A percentile compares a stretch with the other conserved stretches of the same genome.
Evolutionary conservation across 2,888 invertebrate genomes (phyloP).

Genomic region (Lasioglossum morio): DNA sequence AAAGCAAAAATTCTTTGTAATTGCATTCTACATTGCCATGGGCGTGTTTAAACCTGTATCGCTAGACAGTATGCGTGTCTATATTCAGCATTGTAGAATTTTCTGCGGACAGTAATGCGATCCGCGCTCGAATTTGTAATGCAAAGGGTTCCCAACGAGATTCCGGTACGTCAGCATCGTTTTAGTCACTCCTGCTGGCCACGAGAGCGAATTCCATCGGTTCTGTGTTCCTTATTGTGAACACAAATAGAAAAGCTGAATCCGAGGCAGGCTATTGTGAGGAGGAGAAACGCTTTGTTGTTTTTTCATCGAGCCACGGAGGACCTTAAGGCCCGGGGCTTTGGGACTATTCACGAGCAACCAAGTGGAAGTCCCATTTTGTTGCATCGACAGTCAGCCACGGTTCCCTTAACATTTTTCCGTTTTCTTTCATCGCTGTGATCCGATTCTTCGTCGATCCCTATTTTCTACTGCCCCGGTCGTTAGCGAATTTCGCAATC

Average conservation of each 20-base stretch:
- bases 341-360: conserved; percentile 78
- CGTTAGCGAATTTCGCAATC: background rate
- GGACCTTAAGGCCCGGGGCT: conserved; percentile 73
- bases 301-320: conserved; percentile 74
- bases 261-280: conserved; percentile 40
- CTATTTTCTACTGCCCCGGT: conserved; percentile 33
- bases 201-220: conserved; percentile 28
- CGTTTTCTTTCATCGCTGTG: conserved; percentile 62
- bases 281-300: conserved; percentile 75
- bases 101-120: background rate
- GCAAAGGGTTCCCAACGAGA: conserved; percentile 1
- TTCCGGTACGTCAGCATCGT: conserved; percentile 3
- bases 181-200: conserved; percentile 19
- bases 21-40: background rate
- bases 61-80: background rate
- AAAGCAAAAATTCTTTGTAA: background rate
- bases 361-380: conserved; percentile 81
- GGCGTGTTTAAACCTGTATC: background rate
- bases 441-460: conserved; percentile 71
- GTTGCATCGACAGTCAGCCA: conserved; percentile 38
- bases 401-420: conserved; percentile 29
- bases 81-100: background rate
- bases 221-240: conserved; percentile 46
- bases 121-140: conserved; percentile 5
- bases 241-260: conserved; percentile 56